Base-by-base conservation (phyloP, 92 coral and sea anemone genomes). In the Epizoanthus scotinus region DNA sequence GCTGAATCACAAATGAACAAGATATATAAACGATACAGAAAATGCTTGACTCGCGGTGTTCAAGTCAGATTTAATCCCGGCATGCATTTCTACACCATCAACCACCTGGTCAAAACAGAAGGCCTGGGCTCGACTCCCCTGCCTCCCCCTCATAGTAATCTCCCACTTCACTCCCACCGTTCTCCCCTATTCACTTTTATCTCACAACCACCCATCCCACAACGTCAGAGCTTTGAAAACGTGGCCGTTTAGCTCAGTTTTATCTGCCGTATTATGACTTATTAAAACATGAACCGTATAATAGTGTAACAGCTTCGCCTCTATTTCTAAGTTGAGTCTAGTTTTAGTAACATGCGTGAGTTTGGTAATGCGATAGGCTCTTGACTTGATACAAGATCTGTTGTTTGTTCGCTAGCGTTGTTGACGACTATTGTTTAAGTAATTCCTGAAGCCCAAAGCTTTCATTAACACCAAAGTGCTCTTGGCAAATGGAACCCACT, bases 1-100 rank as follows among this genome's bases (percentile, higher is more conserved):
- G 78, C 66, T 22, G 70, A 44, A 67, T 72, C 86, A 26, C 88
- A 88, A 84, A 84, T 84, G 88, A 73, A 84, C 88, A 88, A 81
- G 85, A 79, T 71, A 84, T 68, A 67, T 42, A 56, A 72, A 59
- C 40, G 57, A 59, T 75, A 75, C 56, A 75, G 67, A 75, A 75
- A 57, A 22, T 58, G 49, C 20, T 20, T 26, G n/a, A 67, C 55
- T 59, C 60, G 68, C 67, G 68, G 81, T 75, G 56, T 75, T 68
- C 68, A 75, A 74, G 61, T 59, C 81, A 59, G 81, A 38, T 63
- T 64, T 55, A 38, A 25, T 40, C 81, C 81, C 81, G 38, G 29
- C 36, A 75, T 75, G 81, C 81, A 75, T 58, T 58, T 67, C 68
- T 55, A 60, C 67, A 24, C 20, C 54, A 21, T 3, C 52, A 67